phyloP scores from a whole-genome alignment of 1,140 invertebrate genomes.

The Brachionus asplanchnoidis region DNA sequence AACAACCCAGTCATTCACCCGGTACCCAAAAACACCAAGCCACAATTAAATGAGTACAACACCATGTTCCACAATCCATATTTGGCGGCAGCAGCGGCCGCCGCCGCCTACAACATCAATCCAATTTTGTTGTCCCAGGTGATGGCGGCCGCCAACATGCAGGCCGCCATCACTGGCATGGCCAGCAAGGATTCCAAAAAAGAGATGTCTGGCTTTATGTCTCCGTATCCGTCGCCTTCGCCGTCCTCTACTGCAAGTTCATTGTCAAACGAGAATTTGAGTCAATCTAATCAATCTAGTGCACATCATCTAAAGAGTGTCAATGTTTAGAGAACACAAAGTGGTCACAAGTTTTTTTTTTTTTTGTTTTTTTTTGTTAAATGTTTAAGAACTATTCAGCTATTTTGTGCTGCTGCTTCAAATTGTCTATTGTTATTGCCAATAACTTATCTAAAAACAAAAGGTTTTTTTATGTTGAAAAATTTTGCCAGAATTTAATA shows the following conservation, averaged over 20 bases:
- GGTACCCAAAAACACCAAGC: not conserved
- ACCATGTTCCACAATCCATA: slow-evolving; percentile 5
- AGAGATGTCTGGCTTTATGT: not conserved
- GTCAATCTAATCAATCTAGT: not conserved
- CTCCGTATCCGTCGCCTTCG: slow-evolving; percentile 7
- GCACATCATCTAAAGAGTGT: slow-evolving; percentile 8
- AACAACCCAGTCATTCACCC: not conserved
- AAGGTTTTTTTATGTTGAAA: not conserved
- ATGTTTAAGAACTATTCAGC: not conserved
- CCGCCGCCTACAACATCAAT: slow-evolving; percentile 30
- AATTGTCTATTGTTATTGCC: not conserved
- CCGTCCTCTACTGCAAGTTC: slow-evolving; percentile 13
- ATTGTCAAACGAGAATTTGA: slow-evolving; percentile 14
- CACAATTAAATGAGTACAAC: not conserved
- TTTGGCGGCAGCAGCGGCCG: slow-evolving; percentile 11
- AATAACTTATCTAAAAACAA: not conserved
- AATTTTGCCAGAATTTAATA: not conserved
- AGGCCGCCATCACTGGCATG: not conserved
- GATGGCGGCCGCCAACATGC: slow-evolving; percentile 31
- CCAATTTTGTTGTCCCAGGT: slow-evolving; percentile 17
- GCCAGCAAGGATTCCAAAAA: not conserved
- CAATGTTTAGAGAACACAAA: not conserved
- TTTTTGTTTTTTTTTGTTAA: not conserved
- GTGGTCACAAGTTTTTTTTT: not conserved
- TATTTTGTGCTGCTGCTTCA: not conserved